Percentiles rank a stretch among this genome's conserved stretches.
These are phyloP conservation scores for Drosophila silvestris DNA, from an alignment of 2,888 invertebrate species.

Conservation along the genomic window DNA sequence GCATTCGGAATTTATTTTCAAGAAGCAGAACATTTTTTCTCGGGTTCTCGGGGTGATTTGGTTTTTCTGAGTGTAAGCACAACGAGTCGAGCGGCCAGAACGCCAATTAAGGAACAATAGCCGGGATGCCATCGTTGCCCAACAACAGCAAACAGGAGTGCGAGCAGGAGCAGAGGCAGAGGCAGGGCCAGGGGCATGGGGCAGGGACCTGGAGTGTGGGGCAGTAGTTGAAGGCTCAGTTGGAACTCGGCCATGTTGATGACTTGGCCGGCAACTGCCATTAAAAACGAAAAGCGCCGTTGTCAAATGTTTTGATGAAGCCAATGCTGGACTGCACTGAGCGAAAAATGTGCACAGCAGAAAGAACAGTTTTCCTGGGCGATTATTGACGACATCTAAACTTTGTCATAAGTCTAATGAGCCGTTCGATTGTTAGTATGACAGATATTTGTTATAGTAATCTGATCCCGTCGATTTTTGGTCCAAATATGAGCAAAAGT, in stretches of 20 bases:
- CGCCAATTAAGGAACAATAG: conserved; percentile 79
- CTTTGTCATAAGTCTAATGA: not conserved
- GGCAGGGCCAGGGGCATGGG: not conserved
- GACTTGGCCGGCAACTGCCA: conserved; percentile 53
- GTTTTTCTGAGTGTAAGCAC: conserved; percentile 14
- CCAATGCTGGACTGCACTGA: conserved; percentile 34
- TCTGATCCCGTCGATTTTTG: not conserved
- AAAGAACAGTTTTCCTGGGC: not conserved
- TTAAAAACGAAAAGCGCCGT: conserved; percentile 65
- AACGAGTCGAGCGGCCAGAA: conserved; percentile 41
- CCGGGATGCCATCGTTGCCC: conserved; percentile 24
- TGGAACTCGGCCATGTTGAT: conserved; percentile 27
- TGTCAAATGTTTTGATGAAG: conserved; percentile 71
- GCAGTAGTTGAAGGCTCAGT: not conserved
- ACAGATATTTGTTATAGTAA: not conserved
- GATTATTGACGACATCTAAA: not conserved
- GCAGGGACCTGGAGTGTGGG: not conserved
- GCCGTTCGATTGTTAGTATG: no score
- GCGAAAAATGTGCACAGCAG: not conserved
- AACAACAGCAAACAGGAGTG: not conserved
- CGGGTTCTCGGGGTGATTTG: not conserved
- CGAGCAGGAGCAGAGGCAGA: not conserved
- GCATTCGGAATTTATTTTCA: not conserved
- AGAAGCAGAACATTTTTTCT: not conserved
- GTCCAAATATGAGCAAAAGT: not conserved